A percentile compares a stretch with the other conserved stretches of the same genome.
phyloP scores from a whole-genome alignment of 2,113 vertebrate genomes.

The Albula glossodonta region DNA sequence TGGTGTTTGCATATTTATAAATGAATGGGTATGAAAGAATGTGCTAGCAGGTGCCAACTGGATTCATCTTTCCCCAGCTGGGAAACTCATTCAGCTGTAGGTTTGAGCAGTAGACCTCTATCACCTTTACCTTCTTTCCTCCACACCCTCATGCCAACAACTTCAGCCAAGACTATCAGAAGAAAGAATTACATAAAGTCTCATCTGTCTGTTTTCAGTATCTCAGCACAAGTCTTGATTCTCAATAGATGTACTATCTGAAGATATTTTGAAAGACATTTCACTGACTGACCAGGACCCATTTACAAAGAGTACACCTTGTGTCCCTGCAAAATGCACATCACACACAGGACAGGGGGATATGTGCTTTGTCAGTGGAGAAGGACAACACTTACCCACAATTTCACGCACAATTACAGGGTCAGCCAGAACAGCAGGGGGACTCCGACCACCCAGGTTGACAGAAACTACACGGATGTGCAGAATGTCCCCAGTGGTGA shows the following conservation, averaged over 20 bases:
- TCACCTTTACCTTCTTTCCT: background rate
- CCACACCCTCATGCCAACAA: background rate
- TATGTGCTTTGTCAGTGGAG: background rate
- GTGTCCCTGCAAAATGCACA: background rate
- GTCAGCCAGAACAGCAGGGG: conserved; percentile 70
- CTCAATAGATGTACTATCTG: background rate
- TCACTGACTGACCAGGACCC: background rate
- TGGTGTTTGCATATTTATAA: conserved; percentile 15
- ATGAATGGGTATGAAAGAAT: conserved; percentile 10
- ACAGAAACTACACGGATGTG: conserved; percentile 79
- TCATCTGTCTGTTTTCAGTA: background rate
- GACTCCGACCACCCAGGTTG: conserved; percentile 72
- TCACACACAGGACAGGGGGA: background rate
- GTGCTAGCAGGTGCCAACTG: conserved; percentile 25
- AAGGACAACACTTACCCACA: conserved; percentile 70
- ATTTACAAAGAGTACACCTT: background rate
- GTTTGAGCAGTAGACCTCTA: background rate
- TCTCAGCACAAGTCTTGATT: background rate
- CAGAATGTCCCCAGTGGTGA: conserved; percentile 78
- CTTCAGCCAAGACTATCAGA: background rate
- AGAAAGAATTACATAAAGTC: background rate
- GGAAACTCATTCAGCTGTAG: background rate
- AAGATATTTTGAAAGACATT: background rate
- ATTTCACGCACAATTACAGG: conserved; percentile 80
- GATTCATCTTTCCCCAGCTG: conserved; percentile 32